These are phyloP conservation scores for Euura lappo DNA, from an alignment of 1,140 invertebrate species.

Conservation along the genomic window DNA sequence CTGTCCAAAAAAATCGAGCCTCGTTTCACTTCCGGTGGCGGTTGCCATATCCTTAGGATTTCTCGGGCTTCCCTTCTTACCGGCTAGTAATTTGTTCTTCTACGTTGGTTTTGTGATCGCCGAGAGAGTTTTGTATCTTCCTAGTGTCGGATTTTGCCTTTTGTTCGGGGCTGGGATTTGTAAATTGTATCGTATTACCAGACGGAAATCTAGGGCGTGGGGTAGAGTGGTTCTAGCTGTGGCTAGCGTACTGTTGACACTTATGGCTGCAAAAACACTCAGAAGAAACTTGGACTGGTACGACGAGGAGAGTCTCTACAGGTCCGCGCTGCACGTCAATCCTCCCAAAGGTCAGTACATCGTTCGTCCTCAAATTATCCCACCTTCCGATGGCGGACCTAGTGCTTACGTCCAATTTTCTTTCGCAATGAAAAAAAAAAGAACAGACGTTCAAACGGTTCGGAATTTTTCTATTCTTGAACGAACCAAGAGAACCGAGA, in stretches of 20 bases:
- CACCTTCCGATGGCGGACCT: too few relatives aligned
- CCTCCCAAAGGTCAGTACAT: constrained; percentile 91
- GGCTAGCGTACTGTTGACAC: constrained; percentile 69
- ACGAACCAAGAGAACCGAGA: too few relatives aligned
- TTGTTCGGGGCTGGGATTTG: constrained; percentile 72
- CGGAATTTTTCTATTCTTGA: too few relatives aligned
- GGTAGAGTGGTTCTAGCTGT: constrained; percentile 57
- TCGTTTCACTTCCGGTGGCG: constrained; percentile 49
- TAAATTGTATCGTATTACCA: constrained; percentile 56
- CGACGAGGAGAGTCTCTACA: constrained; percentile 91
- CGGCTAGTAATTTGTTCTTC: constrained; percentile 92
- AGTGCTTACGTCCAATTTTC: too few relatives aligned
- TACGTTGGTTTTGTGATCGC: constrained; percentile 98
- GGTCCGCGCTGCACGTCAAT: constrained; percentile 89
- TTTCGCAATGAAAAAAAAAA: too few relatives aligned
- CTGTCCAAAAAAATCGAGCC: constrained; percentile 41
- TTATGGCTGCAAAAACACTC: constrained; percentile 78
- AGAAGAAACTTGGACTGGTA: constrained; percentile 88
- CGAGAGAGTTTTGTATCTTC: constrained; percentile 93
- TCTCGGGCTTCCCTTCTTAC: constrained; percentile 88
- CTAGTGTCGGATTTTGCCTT: constrained; percentile 94
- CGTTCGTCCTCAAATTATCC: too few relatives aligned
- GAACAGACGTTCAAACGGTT: too few relatives aligned
- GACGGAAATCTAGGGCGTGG: constrained; percentile 52
- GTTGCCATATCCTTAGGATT: constrained; percentile 75